Conservation (phyloP, 2,113 vertebrate genomes). For the Periophthalmus modestus region DNA sequence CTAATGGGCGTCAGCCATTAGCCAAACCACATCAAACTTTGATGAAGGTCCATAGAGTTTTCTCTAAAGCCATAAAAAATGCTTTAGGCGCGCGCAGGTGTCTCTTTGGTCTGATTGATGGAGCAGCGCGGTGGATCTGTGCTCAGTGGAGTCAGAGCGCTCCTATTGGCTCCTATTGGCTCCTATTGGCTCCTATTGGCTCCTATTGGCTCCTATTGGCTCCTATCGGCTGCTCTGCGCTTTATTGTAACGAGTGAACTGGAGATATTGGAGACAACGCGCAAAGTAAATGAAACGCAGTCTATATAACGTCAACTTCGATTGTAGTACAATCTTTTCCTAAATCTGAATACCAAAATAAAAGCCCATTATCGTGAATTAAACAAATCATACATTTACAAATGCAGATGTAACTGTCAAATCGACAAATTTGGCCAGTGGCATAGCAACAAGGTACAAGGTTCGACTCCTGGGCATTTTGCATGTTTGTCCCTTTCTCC, state of each 20-base stretch:
- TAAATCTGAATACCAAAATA: background rate
- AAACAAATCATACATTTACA: background rate
- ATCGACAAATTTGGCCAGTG: no score
- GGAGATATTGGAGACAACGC: background rate
- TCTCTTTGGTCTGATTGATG: constrained; percentile 27
- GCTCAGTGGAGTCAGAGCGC: constrained; percentile 29
- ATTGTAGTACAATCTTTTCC: background rate
- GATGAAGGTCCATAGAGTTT: background rate
- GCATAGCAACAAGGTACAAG: no score
- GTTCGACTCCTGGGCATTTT: no score
- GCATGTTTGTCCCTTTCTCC: background rate
- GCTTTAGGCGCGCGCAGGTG: constrained; percentile 27
- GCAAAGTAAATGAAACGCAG: background rate
- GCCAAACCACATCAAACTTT: background rate
- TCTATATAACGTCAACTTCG: background rate
- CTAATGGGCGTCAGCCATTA: constrained; percentile 19
- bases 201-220: no score
- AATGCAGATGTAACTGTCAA: background rate
- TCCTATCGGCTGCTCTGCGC: constrained; percentile 47
- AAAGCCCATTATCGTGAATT: background rate
- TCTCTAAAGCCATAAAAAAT: constrained; percentile 4
- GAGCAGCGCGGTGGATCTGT: constrained; percentile 8
- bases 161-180: no score
- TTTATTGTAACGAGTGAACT: background rate
- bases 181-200: no score